Evolutionary conservation across 2,113 vertebrate genomes (phyloP).

Genomic region (Callipepla californica): DNA sequence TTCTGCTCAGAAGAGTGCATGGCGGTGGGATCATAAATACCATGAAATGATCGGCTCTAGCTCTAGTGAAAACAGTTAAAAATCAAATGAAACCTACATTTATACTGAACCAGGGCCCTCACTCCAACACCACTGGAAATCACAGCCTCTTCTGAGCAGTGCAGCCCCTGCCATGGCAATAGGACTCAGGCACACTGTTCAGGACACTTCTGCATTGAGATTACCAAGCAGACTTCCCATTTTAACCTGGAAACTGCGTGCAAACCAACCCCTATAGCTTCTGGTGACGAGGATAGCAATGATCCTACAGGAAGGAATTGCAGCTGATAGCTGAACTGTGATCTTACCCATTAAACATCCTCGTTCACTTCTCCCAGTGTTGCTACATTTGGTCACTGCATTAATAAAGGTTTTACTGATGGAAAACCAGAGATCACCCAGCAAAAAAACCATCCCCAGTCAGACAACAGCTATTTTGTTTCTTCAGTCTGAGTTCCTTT

Average conservation of each 20-base stretch:
- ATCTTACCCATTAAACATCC: background rate
- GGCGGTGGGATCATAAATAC: background rate
- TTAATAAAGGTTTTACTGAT: conserved; percentile 22
- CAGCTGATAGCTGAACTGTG: background rate
- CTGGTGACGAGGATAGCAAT: background rate
- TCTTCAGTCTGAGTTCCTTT: background rate
- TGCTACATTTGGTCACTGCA: background rate
- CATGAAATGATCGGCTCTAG: background rate
- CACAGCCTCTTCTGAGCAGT: background rate
- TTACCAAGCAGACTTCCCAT: background rate
- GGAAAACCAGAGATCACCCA: conserved; percentile 26
- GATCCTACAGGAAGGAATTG: background rate
- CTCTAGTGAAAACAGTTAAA: background rate
- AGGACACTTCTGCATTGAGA: background rate
- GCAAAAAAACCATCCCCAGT: background rate
- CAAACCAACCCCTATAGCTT: background rate
- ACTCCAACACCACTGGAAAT: background rate
- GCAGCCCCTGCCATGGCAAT: background rate
- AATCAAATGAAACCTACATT: background rate
- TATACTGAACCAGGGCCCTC: background rate
- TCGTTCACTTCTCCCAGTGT: conserved; percentile 9
- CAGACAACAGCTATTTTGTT: background rate
- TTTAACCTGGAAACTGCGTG: background rate
- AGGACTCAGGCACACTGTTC: background rate
- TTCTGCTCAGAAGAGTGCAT: background rate